Base-by-base conservation (phyloP, 2,797 vertebrate species). In the Hippoglossus hippoglossus region DNA sequence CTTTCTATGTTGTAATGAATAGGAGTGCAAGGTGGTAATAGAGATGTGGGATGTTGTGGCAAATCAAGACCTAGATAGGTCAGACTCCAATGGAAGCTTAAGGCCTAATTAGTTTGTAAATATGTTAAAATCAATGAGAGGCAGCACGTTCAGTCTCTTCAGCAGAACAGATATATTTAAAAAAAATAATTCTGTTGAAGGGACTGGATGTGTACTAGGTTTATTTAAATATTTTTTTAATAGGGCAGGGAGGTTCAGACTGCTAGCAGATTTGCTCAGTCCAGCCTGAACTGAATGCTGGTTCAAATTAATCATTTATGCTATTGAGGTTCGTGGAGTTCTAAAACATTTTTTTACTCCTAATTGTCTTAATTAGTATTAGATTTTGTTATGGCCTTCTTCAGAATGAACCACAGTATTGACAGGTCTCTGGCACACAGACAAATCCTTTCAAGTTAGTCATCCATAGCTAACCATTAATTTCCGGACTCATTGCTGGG, bases 41-140 rank as follows among this genome's bases (percentile, higher is more conserved):
- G 88, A 91, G 86, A 88, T 89, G 85, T 87, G 85, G 78, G 84
- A 86, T 85, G 89, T 87, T 81, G 75, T 80, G 82, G 77, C 80
- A 71, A 90, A 88, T 89, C 82, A 89, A 75, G 75, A 71, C 67
- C 22, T 54, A 72, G 87, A 80, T 72, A 78, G 86, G 83, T 89
- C 84, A 82, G 77, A 81, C 76, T 83, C 16, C 51, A 47, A n/a
- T 70, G 72, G 58, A 71, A 79, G 87, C 80, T 74, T 75, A n/a
- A 6, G 63, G 68, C 70, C 82, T 89, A 89, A 89, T 90, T 89
- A 89, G 54, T 82, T 71, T 74, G 80, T 82, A 82, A 89, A 89
- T 85, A 79, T 83, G 73, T 80, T 85, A 26, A 71, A 85, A 84
- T 89, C 78, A 77, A 70, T 86, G 71, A 72, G 73, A 63, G 58